Conservation (phyloP, 2,113 vertebrate species). For the Aegithalos caudatus region DNA sequence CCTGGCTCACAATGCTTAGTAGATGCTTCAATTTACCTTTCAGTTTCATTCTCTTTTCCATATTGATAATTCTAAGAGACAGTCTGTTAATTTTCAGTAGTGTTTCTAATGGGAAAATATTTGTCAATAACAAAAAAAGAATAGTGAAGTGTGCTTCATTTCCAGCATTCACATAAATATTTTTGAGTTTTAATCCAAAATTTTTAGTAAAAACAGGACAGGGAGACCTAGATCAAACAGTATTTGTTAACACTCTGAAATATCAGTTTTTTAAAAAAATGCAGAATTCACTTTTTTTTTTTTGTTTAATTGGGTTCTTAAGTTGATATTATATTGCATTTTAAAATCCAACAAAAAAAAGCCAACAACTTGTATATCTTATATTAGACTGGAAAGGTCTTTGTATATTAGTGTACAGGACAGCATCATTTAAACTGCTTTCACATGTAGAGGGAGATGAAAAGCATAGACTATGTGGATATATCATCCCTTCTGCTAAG, state of each 20-base stretch:
- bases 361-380: rapidly evolving
- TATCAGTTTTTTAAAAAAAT: not conserved
- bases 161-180: not conserved
- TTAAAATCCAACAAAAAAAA: not conserved
- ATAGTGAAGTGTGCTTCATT: not conserved
- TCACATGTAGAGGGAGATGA: not conserved
- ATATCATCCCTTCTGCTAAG: not conserved
- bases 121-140: not conserved
- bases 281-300: not conserved
- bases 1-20: not conserved
- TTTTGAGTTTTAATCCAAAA: not conserved
- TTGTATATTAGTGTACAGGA: not conserved
- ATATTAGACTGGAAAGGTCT: not conserved
- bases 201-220: not conserved
- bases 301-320: not conserved
- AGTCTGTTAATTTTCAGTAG: not conserved
- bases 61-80: not conserved
- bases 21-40: not conserved
- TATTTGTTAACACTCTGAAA: not conserved
- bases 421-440: not conserved
- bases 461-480: not conserved
- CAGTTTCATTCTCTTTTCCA: not conserved
- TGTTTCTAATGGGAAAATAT: not conserved
- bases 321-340: not conserved
- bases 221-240: not conserved